Base-by-base conservation (phyloP, 2,797 vertebrate genomes). In the Pipistrellus nathusii region DNA sequence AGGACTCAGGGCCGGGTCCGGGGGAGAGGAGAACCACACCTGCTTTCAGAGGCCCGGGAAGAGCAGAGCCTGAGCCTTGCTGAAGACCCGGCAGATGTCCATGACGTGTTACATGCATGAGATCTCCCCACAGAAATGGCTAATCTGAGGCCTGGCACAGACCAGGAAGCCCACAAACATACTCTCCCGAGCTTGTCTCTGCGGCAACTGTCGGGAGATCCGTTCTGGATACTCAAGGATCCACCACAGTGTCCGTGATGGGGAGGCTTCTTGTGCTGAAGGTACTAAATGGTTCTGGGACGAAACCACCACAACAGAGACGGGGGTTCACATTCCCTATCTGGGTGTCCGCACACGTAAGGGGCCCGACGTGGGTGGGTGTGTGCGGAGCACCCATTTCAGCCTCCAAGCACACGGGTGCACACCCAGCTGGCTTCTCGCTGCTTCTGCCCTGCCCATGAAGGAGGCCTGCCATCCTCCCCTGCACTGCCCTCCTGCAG, bases 381-480 rank as follows among this genome's bases (percentile, higher is more conserved):
- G 48, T 51, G 48, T 51, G 48, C 4, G 5, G 48, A 51, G 48
- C 48, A 17, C 14, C 25, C 1, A 2, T 5, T 25, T 15, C 32
- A 55, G 0, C 5, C 25, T 15, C 62, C 21, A 51, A 23, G n/a
- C 20, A 12, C 1, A 0, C 8, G 5, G 2, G 6, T 0, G 38
- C 0, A 17, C 66, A 44, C 23, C 57, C 66, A 69, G 15, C 5
- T 17, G 0, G 0, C 5, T 0, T 3, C 41, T 14, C 53, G 1
- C 7, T 17, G 21, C 0, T 4, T 14, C 66, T 0, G 14, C 18
- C 51, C 51, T 0, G 2, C 6, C 21, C 81, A 15, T 5, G 17
- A 8, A 18, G 13, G 8, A 8, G 69, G 23, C 82, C 55, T 18
- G 0, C 7, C 51, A 17, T 10, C 10, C 7, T 6, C n/a, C 35